These are phyloP conservation scores for Grammomys dolichurus DNA, from an alignment of 2,113 vertebrate genomes.

Conservation along the genomic window DNA sequence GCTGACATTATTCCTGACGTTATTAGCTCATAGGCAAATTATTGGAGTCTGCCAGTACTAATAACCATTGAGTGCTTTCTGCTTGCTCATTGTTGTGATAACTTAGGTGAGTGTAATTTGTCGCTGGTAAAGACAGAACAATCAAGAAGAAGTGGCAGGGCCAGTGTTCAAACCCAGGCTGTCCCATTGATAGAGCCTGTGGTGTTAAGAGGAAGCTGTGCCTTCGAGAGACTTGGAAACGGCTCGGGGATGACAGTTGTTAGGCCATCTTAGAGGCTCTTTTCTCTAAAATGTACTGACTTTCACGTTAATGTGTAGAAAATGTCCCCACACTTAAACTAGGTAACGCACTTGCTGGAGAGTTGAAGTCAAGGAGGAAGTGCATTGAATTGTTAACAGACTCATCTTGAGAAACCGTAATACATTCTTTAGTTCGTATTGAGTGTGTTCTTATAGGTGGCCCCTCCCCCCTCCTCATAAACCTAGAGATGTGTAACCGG, in stretches of 20 bases:
- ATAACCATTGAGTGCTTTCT: background rate
- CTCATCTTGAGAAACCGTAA: background rate
- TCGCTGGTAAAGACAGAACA: background rate
- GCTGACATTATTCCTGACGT: background rate
- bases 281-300: slow-evolving; percentile 40
- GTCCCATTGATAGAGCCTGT: background rate
- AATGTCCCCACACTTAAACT: slow-evolving; percentile 4
- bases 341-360: slow-evolving; percentile 14
- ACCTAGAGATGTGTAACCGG: background rate
- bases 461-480: background rate
- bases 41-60: background rate
- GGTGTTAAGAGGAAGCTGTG: background rate
- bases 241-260: background rate
- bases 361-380: slow-evolving; percentile 22
- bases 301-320: slow-evolving; percentile 44
- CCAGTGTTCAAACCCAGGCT: background rate
- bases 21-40: background rate
- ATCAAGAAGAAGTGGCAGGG: background rate
- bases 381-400: background rate
- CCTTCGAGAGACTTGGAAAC: slow-evolving; percentile 32
- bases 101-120: background rate
- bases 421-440: slow-evolving; percentile 5
- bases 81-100: background rate
- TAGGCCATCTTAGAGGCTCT: background rate
- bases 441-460: background rate